Percentiles rank a stretch among this genome's conserved stretches.
Conservation (phyloP, 2,888 invertebrate species). For the Trimorus sp. region DNA sequence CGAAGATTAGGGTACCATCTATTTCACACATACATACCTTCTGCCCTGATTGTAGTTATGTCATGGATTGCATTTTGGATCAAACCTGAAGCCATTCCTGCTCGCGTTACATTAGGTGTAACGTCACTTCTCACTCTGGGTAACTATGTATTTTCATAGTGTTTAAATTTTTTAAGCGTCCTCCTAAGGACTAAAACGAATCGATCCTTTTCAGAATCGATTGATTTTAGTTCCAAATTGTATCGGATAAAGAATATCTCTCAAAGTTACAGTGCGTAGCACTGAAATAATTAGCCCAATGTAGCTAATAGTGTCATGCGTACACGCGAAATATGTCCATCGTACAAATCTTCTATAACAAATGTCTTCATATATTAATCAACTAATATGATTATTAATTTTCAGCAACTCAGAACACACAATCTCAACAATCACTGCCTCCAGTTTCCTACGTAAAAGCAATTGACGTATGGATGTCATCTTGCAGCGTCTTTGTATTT, state of each 20-base stretch:
- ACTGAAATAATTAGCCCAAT: too few species aligned
- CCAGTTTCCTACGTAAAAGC: slow-evolving; percentile 97
- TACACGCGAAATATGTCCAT: too few species aligned
- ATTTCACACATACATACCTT: slow-evolving; percentile 96
- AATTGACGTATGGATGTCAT: slow-evolving; percentile 96
- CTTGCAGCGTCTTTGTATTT: slow-evolving; percentile 95
- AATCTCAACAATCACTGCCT: slow-evolving; percentile 93
- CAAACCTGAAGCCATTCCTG: slow-evolving; percentile 95
- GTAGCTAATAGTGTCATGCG: too few species aligned
- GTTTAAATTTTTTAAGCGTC: too few species aligned
- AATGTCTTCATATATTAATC: too few species aligned
- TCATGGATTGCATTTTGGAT: slow-evolving; percentile 99
- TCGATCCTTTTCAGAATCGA: too few species aligned
- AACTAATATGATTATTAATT: background rate
- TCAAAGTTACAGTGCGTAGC: too few species aligned
- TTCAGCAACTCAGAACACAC: slow-evolving; percentile 94
- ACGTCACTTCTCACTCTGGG: slow-evolving; percentile 93
- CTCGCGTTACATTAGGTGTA: slow-evolving; percentile 93
- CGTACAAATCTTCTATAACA: too few species aligned
- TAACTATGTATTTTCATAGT: slow-evolving; percentile 75
- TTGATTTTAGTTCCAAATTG: too few species aligned
- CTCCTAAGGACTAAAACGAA: too few species aligned
- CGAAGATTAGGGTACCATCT: slow-evolving; percentile 93
- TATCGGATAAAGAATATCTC: too few species aligned
- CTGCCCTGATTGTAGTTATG: slow-evolving; percentile 95